phyloP scores from a whole-genome alignment of 1,140 invertebrate species.

The Campoletis sonorensis region DNA sequence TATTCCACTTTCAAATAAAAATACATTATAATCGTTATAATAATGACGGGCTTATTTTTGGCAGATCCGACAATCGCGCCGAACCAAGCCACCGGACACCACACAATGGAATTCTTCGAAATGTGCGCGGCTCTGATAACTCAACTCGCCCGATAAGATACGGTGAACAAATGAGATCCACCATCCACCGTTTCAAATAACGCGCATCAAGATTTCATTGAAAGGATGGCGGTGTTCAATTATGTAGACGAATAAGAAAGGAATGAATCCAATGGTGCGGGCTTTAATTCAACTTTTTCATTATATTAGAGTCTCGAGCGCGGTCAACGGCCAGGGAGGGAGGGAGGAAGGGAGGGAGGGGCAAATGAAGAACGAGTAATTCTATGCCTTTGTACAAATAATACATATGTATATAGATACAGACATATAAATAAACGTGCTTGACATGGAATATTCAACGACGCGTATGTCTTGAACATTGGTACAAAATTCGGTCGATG shows the following conservation, averaged over 20 bases:
- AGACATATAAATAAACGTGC: no score
- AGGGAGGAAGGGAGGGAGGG: background rate
- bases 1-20: no score
- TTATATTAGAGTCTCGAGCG: background rate
- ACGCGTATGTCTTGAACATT: background rate
- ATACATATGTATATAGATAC: background rate
- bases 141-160: constrained; percentile 91
- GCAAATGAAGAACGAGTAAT: background rate
- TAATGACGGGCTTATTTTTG: constrained; percentile 39
- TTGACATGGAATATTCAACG: background rate
- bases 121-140: constrained; percentile 99
- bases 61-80: constrained; percentile 72
- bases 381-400: constrained; percentile 25
- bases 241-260: background rate
- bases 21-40: no score
- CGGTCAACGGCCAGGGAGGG: no score
- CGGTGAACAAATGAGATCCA: background rate
- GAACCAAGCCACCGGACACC: constrained; percentile 82
- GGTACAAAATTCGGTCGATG: no score
- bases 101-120: constrained; percentile 99
- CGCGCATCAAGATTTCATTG: background rate
- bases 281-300: background rate
- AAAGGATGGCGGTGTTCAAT: background rate
- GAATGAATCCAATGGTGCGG: background rate
- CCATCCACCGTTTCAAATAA: background rate